Conservation (phyloP, 2,797 vertebrate species). For the Sebastes glaucus region DNA sequence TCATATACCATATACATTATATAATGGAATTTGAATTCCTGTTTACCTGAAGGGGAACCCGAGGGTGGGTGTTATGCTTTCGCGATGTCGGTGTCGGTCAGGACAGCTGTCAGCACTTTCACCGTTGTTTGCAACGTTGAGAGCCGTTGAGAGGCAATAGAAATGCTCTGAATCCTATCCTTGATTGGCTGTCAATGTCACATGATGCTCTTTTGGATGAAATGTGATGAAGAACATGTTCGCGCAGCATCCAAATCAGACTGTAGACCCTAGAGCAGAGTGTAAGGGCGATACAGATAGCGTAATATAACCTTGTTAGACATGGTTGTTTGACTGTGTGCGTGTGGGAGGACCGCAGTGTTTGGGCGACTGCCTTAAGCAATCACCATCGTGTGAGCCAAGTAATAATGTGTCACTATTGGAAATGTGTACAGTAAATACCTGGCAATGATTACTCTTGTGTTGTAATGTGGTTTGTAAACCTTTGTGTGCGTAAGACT, state of each 20-base stretch:
- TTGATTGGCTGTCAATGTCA: too few relatives aligned
- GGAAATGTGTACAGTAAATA: constrained; percentile 59
- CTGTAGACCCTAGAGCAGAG: constrained; percentile 2
- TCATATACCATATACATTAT: too few relatives aligned
- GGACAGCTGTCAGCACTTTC: too few relatives aligned
- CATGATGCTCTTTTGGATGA: not conserved
- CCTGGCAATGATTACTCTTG: constrained; percentile 20
- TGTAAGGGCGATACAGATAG: constrained; percentile 18
- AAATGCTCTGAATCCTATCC: too few relatives aligned
- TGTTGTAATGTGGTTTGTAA: not conserved
- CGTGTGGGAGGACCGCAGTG: constrained; percentile 55
- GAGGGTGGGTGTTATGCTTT: too few relatives aligned
- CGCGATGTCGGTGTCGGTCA: too few relatives aligned
- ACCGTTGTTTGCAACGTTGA: too few relatives aligned
- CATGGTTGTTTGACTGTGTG: constrained; percentile 34
- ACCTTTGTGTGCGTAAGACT: not conserved
- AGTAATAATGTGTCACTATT: constrained; percentile 54
- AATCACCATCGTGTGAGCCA: constrained; percentile 44
- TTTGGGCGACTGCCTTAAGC: constrained; percentile 63
- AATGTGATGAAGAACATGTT: not conserved
- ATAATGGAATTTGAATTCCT: too few relatives aligned
- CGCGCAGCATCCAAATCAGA: not conserved
- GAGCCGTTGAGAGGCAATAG: too few relatives aligned
- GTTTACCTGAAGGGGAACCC: too few relatives aligned
- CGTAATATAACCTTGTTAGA: constrained; percentile 51